These are phyloP conservation scores for Neosilurus hyrtlii DNA, from an alignment of 2,797 vertebrate species.

Conservation along the genomic window DNA sequence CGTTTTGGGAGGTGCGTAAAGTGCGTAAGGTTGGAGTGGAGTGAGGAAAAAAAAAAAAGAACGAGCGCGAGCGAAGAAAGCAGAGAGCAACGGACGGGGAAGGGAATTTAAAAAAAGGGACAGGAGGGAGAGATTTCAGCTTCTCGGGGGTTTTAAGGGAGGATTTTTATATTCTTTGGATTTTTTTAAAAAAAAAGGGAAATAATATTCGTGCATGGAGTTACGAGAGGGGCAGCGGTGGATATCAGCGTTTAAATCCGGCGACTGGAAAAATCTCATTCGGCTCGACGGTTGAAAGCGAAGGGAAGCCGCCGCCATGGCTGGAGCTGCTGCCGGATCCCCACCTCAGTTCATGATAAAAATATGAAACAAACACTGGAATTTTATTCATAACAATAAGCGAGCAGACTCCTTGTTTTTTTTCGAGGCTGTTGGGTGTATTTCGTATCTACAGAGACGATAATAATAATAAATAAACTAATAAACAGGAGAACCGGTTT, in stretches of 20 bases:
- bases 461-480: background rate
- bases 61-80: constrained; percentile 64
- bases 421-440: background rate
- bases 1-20: constrained; percentile 55
- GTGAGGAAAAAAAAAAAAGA: constrained; percentile 62
- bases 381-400: constrained; percentile 55
- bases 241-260: constrained; percentile 57
- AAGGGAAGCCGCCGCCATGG: constrained; percentile 83
- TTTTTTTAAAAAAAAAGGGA: background rate
- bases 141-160: background rate
- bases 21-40: constrained; percentile 65
- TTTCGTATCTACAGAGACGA: background rate
- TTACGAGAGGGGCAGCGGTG: constrained; percentile 41
- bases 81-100: constrained; percentile 67
- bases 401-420: constrained; percentile 1
- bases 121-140: constrained; percentile 57
- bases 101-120: constrained; percentile 69
- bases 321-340: constrained; percentile 70
- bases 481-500: background rate
- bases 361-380: constrained; percentile 57
- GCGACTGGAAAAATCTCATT: constrained; percentile 69
- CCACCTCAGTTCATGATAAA: constrained; percentile 75
- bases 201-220: constrained; percentile 50
- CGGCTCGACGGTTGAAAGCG: constrained; percentile 66
- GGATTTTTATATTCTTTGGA: background rate